Evolutionary conservation across 2,888 invertebrate genomes (phyloP), one percentile per base, ranked within the genome.

Genomic region (Epirrhoe alternata): DNA sequence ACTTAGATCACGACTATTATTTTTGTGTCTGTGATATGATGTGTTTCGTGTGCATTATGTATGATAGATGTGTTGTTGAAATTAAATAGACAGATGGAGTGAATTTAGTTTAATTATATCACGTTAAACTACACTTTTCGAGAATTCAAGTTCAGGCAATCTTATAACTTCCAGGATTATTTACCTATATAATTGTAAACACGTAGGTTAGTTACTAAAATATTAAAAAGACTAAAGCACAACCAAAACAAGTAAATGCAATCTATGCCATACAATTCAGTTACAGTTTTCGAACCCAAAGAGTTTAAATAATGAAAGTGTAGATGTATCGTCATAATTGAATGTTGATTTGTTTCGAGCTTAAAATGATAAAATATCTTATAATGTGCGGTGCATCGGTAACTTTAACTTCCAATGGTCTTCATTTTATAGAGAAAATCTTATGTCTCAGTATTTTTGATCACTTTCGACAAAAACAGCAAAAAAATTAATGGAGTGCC

Each of bases 401-500:
- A 84, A 83, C 79, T 80, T 75, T 78, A 83, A 88, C 92, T 92
- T 92, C 91, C 92, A 87, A 77, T 83, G 80, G 92, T 92, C 92
- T 92, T 92, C 91, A 85, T 88, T 86, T 86, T 84, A 85, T 82
- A 82, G 74, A 83, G 77, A 77, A 81, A 77, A 79, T 78, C 75
- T 76, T 47, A 14, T 81, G 81, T 85, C 81, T 85, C 85, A 87
- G 85, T 86, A 84, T 86, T 86, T 86, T 82, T 78, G 83, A 86
- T 79, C 85, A 84, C 85, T 90, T 91, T 90, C 86, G 90, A 90
- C 83, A 86, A 87, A 85, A 89, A 80, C 89, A 87, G 89, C 89
- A 86, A 91, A 87, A n/a, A 90, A 90, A 51, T 90, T 89, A 91
- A 90, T 86, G 92, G 93, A 94, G 94, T 94, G 94, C 94, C 94